Evolutionary conservation across 2,797 vertebrate species (phyloP).

Genomic region (Euthynnus affinis): DNA sequence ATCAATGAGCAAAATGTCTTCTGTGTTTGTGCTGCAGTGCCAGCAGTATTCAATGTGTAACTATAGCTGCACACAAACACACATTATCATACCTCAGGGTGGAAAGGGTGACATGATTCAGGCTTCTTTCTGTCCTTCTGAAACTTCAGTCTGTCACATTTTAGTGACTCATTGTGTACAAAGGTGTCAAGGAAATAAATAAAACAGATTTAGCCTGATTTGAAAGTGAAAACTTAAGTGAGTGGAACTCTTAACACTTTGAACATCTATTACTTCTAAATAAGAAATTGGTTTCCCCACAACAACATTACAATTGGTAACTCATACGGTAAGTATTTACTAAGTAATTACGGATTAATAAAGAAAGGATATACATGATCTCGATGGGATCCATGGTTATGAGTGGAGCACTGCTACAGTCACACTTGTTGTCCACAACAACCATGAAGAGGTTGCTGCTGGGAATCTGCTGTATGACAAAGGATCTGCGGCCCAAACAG

Average conservation of each 20-base stretch:
- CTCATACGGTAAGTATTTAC: background rate
- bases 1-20: background rate
- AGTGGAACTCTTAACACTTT: background rate
- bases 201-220: background rate
- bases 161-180: slow-evolving; percentile 99
- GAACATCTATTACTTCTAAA: no score
- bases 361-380: slow-evolving; percentile 98
- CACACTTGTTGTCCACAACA: slow-evolving; percentile 96
- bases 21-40: background rate
- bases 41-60: background rate
- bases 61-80: background rate
- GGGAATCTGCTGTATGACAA: slow-evolving; percentile 99
- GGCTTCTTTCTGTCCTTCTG: slow-evolving; percentile 98
- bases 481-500: slow-evolving; percentile 88
- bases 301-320: background rate
- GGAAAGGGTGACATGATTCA: slow-evolving; percentile 97
- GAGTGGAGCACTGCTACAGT: slow-evolving; percentile 89
- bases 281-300: no score
- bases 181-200: slow-evolving; percentile 78
- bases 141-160: slow-evolving; percentile 97
- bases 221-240: background rate
- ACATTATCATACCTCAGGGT: slow-evolving; percentile 89
- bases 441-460: slow-evolving; percentile 99
- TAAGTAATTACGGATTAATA: no score
- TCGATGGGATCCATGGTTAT: slow-evolving; percentile 98